Base-by-base conservation (phyloP, 1,140 invertebrate genomes). In the Drosophila tsacasi region DNA sequence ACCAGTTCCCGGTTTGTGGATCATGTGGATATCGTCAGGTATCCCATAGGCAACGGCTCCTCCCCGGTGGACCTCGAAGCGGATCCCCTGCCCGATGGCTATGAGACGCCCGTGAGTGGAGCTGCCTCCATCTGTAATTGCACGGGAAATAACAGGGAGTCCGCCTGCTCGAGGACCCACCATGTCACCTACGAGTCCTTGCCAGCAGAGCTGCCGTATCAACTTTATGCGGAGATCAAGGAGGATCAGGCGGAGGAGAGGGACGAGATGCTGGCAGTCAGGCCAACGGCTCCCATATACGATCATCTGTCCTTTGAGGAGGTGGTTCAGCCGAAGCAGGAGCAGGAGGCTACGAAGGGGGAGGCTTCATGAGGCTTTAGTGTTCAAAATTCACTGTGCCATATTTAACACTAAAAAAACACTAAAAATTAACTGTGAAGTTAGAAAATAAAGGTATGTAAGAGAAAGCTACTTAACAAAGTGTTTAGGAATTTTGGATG, bases 21-120 rank as follows among this genome's bases (percentile, higher is more conserved):
- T 40, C 86, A 92, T 58, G 86, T 93, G 19, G 92, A 93, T 50
- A 79, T 93, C 5, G 92, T 93, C 13, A 78, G 92, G 6, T 89
- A 71, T 76, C 85, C 85, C 15, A 47, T 85, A 30, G 75, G 75
- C 39, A 90, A 90, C 55, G 85, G 75, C 44, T 64, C 59, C 35
- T 37, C 49, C 3, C 49, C 40, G 2, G 58, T 49, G 12, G 64
- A 73, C 2, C 17, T 66, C 10, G 82, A 76, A 9, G 17, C 58
- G 7, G 83, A 83, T 3, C 35, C 54, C 1, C 44, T 64, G 25
- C 59, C 68, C 7, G 85, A 90, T 66, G 91, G 82, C 55, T 92
- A 92, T 61, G 91, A 92, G 74, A 84, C 90, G n/a, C 91, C 91
- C 0, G 55, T 92, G 0, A 91, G 76, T 32, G 87, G 82, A 19